Conservation (phyloP, 2,113 vertebrate species). For the Crotalus tigris region DNA sequence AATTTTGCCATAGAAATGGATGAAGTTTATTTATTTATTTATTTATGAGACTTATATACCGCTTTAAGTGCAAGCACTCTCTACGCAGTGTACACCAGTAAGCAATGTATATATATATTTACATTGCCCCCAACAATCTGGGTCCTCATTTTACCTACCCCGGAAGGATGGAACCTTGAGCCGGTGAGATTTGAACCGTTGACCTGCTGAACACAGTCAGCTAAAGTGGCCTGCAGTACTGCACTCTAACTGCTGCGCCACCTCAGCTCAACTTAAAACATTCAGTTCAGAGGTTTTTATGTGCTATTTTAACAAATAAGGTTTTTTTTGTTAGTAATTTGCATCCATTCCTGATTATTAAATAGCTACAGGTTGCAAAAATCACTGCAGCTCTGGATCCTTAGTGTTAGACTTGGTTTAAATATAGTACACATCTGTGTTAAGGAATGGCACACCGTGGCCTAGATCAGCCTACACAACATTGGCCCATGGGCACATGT, state of each 20-base stretch:
- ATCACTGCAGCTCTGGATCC: not conserved
- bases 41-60: too few relatives aligned
- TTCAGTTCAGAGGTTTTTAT: not conserved
- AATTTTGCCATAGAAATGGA: not conserved
- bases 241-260: too few relatives aligned
- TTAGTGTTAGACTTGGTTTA: not conserved
- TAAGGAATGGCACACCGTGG: not conserved
- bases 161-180: too few relatives aligned
- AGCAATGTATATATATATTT: too few relatives aligned
- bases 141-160: too few relatives aligned
- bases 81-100: too few relatives aligned
- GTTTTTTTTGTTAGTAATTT: not conserved
- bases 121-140: too few relatives aligned
- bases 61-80: too few relatives aligned
- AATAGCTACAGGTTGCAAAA: not conserved
- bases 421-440: not conserved
- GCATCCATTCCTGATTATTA: not conserved
- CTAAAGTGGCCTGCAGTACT: too few relatives aligned
- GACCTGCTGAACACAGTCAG: too few relatives aligned
- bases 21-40: not conserved
- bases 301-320: not conserved
- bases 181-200: too few relatives aligned
- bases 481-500: not conserved
- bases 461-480: not conserved
- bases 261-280: not conserved